phyloP scores from a whole-genome alignment of 2,888 invertebrate species.

The Incurvaria masculella region DNA sequence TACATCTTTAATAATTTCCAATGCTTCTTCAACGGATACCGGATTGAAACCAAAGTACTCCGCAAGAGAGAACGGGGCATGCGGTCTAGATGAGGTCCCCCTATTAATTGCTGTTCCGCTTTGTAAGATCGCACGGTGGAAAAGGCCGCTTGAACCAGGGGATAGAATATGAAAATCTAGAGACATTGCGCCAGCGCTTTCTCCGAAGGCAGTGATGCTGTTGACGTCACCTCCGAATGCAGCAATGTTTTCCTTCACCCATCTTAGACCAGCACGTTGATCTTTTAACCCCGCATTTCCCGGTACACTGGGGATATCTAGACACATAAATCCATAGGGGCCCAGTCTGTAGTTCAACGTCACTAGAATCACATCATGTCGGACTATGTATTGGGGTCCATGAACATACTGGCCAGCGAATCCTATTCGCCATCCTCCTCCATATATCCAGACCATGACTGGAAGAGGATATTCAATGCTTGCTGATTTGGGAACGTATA shows the following conservation, averaged over 20 bases:
- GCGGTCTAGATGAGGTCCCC: constrained; percentile 20
- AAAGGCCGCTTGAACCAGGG: constrained; percentile 21
- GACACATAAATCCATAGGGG: constrained; percentile 35
- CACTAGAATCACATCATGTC: constrained; percentile 30
- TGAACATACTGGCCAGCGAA: constrained; percentile 21
- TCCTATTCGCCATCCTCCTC: constrained; percentile 26
- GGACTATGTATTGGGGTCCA: constrained; percentile 27
- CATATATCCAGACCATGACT: constrained; percentile 31
- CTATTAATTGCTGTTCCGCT: constrained; percentile 27
- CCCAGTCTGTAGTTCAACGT: constrained; percentile 35
- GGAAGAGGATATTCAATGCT: constrained; percentile 23
- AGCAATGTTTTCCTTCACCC: constrained; percentile 24
- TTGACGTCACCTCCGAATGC: constrained; percentile 22
- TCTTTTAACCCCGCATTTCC: constrained; percentile 38
- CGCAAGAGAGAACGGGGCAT: constrained; percentile 24
- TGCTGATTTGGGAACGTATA: constrained; percentile 28
- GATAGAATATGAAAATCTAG: constrained; percentile 21
- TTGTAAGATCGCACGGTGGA: constrained; percentile 29
- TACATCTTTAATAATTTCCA: constrained; percentile 20
- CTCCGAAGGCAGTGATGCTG: constrained; percentile 22
- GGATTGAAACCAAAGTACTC: constrained; percentile 21
- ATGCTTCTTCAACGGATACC: constrained; percentile 20
- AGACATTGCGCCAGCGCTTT: constrained; percentile 22
- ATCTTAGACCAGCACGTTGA: constrained; percentile 21
- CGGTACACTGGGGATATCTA: constrained; percentile 25